Conservation (phyloP, 2,888 invertebrate genomes). For the Latheticus oryzae region DNA sequence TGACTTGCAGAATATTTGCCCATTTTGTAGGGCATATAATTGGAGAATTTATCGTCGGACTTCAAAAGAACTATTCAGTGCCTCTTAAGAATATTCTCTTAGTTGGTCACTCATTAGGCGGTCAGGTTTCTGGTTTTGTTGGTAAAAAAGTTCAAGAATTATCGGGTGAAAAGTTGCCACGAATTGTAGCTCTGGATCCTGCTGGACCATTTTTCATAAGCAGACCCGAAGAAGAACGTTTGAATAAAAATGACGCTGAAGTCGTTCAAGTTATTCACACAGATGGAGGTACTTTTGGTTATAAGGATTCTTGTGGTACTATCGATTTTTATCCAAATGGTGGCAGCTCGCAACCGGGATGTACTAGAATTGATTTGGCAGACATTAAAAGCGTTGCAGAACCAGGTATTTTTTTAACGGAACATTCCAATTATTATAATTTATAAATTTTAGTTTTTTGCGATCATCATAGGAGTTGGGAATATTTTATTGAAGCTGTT, state of each 20-base stretch:
- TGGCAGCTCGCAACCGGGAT: conserved; percentile 57
- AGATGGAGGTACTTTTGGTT: conserved; percentile 55
- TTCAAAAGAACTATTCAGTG: conserved; percentile 50
- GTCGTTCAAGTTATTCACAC: conserved; percentile 58
- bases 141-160: conserved; percentile 52
- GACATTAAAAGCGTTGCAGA: conserved; percentile 45
- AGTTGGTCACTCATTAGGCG: conserved; percentile 57
- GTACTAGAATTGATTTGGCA: conserved; percentile 51
- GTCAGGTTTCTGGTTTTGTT: conserved; percentile 54
- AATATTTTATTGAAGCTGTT: conserved; percentile 55
- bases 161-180: conserved; percentile 48
- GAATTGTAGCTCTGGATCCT: conserved; percentile 57
- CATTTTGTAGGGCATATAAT: conserved; percentile 49
- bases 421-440: conserved; percentile 41
- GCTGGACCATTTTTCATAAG: conserved; percentile 53
- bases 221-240: conserved; percentile 49
- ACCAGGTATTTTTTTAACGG: conserved; percentile 46
- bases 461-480: conserved; percentile 52
- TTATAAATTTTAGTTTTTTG: conserved; percentile 55
- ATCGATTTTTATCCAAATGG: conserved; percentile 59
- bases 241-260: conserved; percentile 55
- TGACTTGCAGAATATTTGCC: too few species aligned
- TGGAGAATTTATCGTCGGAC: conserved; percentile 49
- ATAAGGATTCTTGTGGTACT: conserved; percentile 51
- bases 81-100: conserved; percentile 50